Percentiles rank a stretch among this genome's conserved stretches.
Conservation (phyloP, 2,113 vertebrate species). For the Plecotus auritus region DNA sequence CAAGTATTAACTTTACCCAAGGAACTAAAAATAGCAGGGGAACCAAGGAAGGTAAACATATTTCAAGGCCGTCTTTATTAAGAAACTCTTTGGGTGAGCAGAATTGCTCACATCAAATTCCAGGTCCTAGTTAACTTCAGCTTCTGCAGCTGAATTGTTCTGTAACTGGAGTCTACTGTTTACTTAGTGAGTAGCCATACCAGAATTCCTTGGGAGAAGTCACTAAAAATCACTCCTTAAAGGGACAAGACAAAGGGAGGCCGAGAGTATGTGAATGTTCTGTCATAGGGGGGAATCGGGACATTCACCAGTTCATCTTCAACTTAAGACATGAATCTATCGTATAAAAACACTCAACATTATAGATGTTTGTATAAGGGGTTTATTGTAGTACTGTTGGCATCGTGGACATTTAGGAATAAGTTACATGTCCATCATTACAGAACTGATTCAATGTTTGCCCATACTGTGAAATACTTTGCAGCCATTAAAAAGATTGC, state of each 20-base stretch:
- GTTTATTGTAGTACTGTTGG: neutral
- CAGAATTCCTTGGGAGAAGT: neutral
- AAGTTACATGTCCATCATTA: neutral
- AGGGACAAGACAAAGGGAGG: neutral
- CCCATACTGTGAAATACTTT: neutral
- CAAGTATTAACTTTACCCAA: neutral
- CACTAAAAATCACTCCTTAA: neutral
- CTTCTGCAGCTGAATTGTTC: neutral
- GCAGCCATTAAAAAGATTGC: neutral
- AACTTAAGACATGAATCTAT: neutral
- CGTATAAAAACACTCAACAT: neutral
- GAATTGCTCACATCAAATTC: conserved; percentile 8
- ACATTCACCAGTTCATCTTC: neutral
- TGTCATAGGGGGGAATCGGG: fast-evolving
- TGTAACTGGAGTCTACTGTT: neutral
- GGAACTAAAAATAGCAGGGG: conserved; percentile 5
- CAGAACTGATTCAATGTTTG: neutral
- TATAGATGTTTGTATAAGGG: neutral
- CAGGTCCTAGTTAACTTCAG: neutral
- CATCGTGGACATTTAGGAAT: neutral
- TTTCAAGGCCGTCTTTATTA: neutral
- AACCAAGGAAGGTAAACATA: neutral
- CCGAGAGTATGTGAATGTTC: neutral
- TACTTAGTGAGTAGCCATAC: neutral
- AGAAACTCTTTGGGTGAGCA: neutral